phyloP scores from a whole-genome alignment of 1,140 invertebrate genomes.

The Micrasema longulum region DNA sequence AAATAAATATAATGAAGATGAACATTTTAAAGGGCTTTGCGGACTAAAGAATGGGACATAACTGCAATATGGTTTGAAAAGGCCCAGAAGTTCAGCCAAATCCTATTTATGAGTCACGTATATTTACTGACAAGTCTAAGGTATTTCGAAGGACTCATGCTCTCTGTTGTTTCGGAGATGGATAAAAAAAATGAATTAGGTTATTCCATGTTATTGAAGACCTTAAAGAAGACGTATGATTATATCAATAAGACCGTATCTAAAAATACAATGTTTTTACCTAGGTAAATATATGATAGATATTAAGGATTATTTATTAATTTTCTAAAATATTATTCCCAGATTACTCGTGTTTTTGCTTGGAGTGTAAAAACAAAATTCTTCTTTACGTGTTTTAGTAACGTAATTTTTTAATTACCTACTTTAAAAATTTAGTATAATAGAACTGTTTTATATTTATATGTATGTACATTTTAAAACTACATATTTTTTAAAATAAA shows the following conservation, averaged over 20 bases:
- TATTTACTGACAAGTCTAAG: conserved; percentile 60
- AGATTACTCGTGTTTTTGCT: too few species aligned
- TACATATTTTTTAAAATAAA: too few species aligned
- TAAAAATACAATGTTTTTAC: background rate
- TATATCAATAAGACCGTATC: background rate
- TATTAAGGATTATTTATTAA: too few species aligned
- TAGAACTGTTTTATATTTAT: too few species aligned
- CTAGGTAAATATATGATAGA: too few species aligned
- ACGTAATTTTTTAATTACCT: too few species aligned
- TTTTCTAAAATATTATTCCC: too few species aligned
- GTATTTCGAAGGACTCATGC: conserved; percentile 62
- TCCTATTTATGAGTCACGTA: conserved; percentile 47
- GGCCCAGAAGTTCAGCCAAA: background rate
- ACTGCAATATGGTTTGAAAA: conserved; percentile 1
- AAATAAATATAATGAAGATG: too few species aligned
- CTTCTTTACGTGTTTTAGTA: too few species aligned
- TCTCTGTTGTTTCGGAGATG: conserved; percentile 60
- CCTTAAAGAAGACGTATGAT: conserved; percentile 44
- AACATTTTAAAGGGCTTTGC: conserved; percentile 50
- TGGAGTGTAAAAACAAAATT: too few species aligned
- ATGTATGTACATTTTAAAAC: too few species aligned
- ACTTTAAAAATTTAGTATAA: too few species aligned
- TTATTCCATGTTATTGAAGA: background rate
- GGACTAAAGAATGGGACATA: conserved; percentile 61
- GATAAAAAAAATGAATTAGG: conserved; percentile 21